Base-by-base conservation (phyloP, 2,888 invertebrate species). In the Ennomos erosarius region DNA sequence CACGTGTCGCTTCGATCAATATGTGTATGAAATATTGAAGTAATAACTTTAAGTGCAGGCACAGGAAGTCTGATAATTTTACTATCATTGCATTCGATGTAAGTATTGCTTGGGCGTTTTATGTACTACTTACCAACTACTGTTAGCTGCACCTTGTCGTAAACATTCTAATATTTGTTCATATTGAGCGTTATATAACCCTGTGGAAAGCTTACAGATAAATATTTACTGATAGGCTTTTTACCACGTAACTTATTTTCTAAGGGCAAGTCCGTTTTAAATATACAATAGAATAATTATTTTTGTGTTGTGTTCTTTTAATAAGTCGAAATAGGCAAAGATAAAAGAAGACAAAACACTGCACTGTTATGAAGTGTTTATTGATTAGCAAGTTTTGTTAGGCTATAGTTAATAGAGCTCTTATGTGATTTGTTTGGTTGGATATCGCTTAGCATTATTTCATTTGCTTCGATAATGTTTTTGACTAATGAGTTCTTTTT, bases 11-110 rank as follows among this genome's bases (percentile, higher is more conserved):
- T 6, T 26, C 0, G 26, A 4, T 26, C 6, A 26, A 26, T 6
- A 26, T 46, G 38, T 48, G 47, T 26, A 37, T 26, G 26, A 26
- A 43, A 43, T n/a, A 33, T 39, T 11, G 11, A 39, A 37, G n/a
- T 16, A 38, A 33, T n/a, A n/a, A n/a, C n/a, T n/a, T 12, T 47
- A 52, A 43, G 43, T 51, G 39, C 43, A 52, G 13, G 0, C 40
- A 9, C 13, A 50, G 54, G 50, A 59, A 59, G 11, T 49, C 26
- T 35, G 46, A 46, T 51, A 55, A 34, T 54, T 59, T 65, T 55
- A 65, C 52, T 48, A 56, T 53, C 53, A 56, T 57, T 59, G 46
- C 52, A 61, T 64, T 58, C 45, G 55, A 50, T 42, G 44, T 61
- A 40, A 54, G 47, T 54, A 39, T 43, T 13, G 39, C 33, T 37